phyloP scores from a whole-genome alignment of 30 jellyfish, hydroid and myxozoan species.

The Clytia hemisphaerica region DNA sequence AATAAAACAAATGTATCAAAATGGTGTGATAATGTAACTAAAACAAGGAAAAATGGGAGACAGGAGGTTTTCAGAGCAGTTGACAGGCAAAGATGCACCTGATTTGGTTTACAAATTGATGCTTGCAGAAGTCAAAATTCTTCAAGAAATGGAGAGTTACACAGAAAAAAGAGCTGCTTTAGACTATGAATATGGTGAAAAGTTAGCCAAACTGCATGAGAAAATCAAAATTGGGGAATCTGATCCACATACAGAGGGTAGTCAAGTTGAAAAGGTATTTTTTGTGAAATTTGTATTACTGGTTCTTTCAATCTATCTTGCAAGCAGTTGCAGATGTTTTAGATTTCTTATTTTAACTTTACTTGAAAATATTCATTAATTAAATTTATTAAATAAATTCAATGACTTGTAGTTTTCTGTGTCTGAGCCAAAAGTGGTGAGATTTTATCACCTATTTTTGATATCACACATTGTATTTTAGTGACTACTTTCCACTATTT shows the following conservation, averaged over 20 bases:
- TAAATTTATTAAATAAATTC: no score
- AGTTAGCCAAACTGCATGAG: slow-evolving; percentile 38
- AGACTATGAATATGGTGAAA: slow-evolving; percentile 65
- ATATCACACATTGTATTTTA: background rate
- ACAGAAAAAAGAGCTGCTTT: slow-evolving; percentile 50
- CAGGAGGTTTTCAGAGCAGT: no score
- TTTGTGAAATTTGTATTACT: no score
- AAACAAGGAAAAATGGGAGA: no score
- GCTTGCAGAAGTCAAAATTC: slow-evolving; percentile 43
- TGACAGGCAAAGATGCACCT: slow-evolving; percentile 20
- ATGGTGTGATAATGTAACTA: no score
- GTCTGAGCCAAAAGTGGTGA: no score
- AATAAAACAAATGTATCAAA: no score
- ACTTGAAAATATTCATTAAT: no score
- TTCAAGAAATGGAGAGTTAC: slow-evolving; percentile 52
- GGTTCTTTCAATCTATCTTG: no score
- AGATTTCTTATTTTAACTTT: no score
- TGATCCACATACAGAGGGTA: slow-evolving; percentile 1
- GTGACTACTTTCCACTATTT: background rate
- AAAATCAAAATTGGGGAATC: slow-evolving; percentile 9
- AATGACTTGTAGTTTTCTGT: no score
- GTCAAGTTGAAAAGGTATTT: slow-evolving; percentile 59
- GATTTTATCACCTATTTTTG: background rate
- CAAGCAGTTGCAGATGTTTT: no score
- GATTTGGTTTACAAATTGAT: slow-evolving; percentile 1